A percentile compares a stretch with the other conserved stretches of the same genome.
phyloP scores from a whole-genome alignment of 2,113 vertebrate species.

The Acrocephalus arundinaceus region DNA sequence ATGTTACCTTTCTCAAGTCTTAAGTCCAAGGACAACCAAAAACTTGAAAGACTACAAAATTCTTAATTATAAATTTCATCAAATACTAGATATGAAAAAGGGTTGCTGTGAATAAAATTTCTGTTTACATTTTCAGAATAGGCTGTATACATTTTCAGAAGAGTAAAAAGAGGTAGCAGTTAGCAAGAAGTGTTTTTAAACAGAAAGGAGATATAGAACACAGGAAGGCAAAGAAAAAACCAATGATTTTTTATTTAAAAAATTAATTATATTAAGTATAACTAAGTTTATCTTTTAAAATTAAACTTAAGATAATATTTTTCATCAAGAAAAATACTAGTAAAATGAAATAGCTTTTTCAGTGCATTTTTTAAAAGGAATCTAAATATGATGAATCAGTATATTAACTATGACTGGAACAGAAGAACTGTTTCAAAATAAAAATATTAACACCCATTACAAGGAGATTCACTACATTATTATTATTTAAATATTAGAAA shows the following conservation, averaged over 20 bases:
- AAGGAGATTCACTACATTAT: not conserved
- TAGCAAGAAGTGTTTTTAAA: not conserved
- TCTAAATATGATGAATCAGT: not conserved
- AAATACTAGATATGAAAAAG: not conserved
- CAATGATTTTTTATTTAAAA: not conserved
- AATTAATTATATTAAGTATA: not conserved
- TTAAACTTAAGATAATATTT: not conserved
- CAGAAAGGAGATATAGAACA: not conserved
- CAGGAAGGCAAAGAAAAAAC: not conserved
- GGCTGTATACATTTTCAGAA: not conserved
- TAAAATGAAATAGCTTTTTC: constrained; percentile 13
- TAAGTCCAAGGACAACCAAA: not conserved
- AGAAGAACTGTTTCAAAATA: constrained; percentile 28
- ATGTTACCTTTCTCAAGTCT: not conserved
- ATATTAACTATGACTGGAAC: constrained; percentile 28
- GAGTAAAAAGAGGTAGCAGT: not conserved
- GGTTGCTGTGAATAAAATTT: not conserved
- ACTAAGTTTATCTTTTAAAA: not conserved
- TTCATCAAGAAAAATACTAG: not conserved
- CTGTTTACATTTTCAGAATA: not conserved
- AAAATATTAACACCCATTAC: constrained; percentile 1
- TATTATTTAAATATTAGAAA: not conserved
- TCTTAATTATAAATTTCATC: not conserved
- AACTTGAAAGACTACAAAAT: not conserved
- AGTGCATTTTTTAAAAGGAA: not conserved